Conservation (phyloP, 2,113 vertebrate genomes). For the Lamprologus tigripictilis region DNA sequence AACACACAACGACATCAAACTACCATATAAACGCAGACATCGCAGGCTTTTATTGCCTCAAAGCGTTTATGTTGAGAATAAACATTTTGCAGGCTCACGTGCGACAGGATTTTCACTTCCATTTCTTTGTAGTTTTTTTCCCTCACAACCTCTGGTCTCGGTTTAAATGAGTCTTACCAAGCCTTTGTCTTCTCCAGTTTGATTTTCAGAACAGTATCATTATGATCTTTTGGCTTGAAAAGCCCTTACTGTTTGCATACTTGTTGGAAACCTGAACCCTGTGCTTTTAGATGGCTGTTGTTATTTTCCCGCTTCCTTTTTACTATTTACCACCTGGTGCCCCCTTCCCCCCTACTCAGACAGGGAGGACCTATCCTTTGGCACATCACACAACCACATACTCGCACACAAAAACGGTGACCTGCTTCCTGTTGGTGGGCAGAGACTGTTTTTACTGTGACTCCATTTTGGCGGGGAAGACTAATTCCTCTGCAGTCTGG, state of each 20-base stretch:
- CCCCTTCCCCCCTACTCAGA: conserved; percentile 15
- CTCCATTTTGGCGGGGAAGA: conserved; percentile 44
- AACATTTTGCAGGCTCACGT: neutral
- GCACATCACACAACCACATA: conserved; percentile 24
- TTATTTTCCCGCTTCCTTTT: neutral
- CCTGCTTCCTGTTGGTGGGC: conserved; percentile 51
- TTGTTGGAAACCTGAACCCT: neutral
- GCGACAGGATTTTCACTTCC: neutral
- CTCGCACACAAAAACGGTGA: conserved; percentile 17
- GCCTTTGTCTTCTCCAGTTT: neutral
- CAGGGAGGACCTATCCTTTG: conserved; percentile 8
- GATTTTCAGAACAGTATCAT: neutral
- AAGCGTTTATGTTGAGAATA: neutral
- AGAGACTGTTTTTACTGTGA: conserved; percentile 53
- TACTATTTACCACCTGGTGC: neutral
- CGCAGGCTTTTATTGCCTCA: neutral
- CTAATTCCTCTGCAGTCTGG: conserved; percentile 44
- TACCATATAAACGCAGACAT: neutral
- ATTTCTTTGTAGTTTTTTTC: neutral
- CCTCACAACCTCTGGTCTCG: neutral
- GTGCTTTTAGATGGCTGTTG: neutral
- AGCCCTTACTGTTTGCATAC: neutral
- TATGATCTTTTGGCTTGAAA: neutral
- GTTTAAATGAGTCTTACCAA: neutral
- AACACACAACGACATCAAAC: neutral